A percentile compares a stretch with the other conserved stretches of the same genome.
These are phyloP conservation scores for Muraenolepis orangiensis DNA, from an alignment of 2,797 vertebrate species.

Conservation along the genomic window DNA sequence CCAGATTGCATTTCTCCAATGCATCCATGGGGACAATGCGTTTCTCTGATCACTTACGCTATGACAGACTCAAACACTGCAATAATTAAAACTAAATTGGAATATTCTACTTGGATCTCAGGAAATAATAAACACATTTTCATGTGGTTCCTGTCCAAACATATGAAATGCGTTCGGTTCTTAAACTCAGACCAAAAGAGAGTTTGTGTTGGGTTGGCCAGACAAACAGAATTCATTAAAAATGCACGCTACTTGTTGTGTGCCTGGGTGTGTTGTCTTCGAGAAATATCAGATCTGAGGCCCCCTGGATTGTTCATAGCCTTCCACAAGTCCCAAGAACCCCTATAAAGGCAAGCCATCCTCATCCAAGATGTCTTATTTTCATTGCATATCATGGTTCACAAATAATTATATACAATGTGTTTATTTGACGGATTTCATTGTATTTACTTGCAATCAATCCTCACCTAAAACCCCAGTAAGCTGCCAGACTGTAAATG, in stretches of 20 bases:
- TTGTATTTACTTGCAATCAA: not conserved
- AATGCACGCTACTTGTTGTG: slow-evolving; percentile 65
- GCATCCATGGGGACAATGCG: not conserved
- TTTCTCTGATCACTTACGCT: not conserved
- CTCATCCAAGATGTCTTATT: not conserved
- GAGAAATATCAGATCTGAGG: slow-evolving; percentile 43
- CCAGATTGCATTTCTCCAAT: not conserved
- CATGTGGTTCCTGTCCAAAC: slow-evolving; percentile 35
- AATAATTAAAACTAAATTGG: no score
- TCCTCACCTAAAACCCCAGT: not conserved
- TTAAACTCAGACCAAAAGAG: slow-evolving; percentile 33
- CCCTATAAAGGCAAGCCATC: not conserved
- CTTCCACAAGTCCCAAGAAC: slow-evolving; percentile 25
- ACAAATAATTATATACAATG: not conserved
- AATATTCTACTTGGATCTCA: not conserved
- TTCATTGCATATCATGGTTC: not conserved
- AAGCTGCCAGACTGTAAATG: not conserved
- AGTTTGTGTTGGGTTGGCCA: slow-evolving; percentile 55
- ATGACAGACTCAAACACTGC: not conserved
- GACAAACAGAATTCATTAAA: slow-evolving; percentile 66
- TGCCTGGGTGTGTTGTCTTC: slow-evolving; percentile 53
- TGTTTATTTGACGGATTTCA: not conserved
- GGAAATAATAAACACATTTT: slow-evolving; percentile 16
- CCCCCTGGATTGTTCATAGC: not conserved
- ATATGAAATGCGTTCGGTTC: slow-evolving; percentile 35